phyloP scores from a whole-genome alignment of 2,113 vertebrate genomes.

The Pterophyllum scalare region DNA sequence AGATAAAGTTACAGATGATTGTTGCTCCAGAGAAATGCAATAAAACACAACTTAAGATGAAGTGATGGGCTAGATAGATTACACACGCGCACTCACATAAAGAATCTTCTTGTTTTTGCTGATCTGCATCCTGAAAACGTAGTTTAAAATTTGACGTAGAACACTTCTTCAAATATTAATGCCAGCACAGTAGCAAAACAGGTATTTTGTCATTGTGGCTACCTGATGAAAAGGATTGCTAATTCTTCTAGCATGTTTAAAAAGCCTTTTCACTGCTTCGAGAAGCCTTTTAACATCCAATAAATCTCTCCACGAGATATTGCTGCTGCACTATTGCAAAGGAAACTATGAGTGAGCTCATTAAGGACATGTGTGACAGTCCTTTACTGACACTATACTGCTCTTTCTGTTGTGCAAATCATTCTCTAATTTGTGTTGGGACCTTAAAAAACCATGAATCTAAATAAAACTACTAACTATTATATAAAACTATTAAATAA shows the following conservation, averaged over 20 bases:
- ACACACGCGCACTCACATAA: not conserved
- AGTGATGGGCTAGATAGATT: conserved; percentile 41
- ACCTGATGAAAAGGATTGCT: not conserved
- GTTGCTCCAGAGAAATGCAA: conserved; percentile 56
- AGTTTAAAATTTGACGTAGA: not conserved
- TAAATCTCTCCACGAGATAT: conserved; percentile 19
- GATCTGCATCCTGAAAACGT: not conserved
- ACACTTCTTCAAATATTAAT: conserved; percentile 1
- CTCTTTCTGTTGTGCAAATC: not conserved
- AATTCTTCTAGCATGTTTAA: conserved; percentile 8
- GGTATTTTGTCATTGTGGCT: not conserved
- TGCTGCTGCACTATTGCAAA: not conserved
- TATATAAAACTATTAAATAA: too few relatives aligned
- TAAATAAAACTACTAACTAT: not conserved
- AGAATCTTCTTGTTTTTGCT: not conserved
- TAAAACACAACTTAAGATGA: conserved; percentile 58
- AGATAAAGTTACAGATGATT: conserved; percentile 63
- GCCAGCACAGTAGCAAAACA: not conserved
- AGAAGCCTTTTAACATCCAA: conserved; percentile 12
- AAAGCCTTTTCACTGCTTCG: conserved; percentile 17
- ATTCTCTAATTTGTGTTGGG: conserved; percentile 6
- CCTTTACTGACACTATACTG: not conserved
- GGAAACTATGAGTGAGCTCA: not conserved
- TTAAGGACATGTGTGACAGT: not conserved
- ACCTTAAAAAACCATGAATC: too few relatives aligned